A percentile compares a stretch with the other conserved stretches of the same genome.
Evolutionary conservation across 2,113 vertebrate genomes (phyloP).

Genomic region (Psophia crepitans): DNA sequence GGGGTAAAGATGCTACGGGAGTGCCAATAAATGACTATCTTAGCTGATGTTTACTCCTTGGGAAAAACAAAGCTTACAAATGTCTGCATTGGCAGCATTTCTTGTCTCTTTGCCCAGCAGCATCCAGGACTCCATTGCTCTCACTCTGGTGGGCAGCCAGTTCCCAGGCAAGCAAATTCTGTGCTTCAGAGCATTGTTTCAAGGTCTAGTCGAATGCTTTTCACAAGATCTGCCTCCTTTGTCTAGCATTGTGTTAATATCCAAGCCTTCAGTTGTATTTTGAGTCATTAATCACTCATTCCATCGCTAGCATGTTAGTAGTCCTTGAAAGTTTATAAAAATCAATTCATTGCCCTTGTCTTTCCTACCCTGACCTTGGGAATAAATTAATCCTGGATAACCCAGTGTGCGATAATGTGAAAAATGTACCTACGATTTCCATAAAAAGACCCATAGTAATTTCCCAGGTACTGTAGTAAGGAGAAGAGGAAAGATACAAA

Average conservation of each 20-base stretch:
- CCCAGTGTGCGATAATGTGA: not conserved
- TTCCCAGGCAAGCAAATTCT: not conserved
- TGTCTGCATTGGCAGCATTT: rapidly evolving
- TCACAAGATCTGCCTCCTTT: not conserved
- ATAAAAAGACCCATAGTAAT: not conserved
- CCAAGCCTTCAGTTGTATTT: not conserved
- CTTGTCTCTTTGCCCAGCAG: not conserved
- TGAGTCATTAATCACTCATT: not conserved
- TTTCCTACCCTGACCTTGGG: not conserved
- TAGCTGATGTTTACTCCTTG: rapidly evolving
- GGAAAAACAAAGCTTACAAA: not conserved
- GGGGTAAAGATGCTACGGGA: not conserved
- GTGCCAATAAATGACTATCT: not conserved
- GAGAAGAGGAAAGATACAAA: not conserved
- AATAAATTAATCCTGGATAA: not conserved
- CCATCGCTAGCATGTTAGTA: not conserved
- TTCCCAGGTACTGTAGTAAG: not conserved
- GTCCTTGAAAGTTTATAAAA: not conserved
- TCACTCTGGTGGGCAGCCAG: not conserved
- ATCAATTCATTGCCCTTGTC: not conserved
- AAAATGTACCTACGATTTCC: not conserved
- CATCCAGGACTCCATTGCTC: not conserved
- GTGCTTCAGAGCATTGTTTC: not conserved
- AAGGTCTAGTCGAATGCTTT: not conserved
- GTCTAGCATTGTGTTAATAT: not conserved